Evolutionary conservation across 2,797 vertebrate species (phyloP).

Genomic region (Hemitrygon akajei): DNA sequence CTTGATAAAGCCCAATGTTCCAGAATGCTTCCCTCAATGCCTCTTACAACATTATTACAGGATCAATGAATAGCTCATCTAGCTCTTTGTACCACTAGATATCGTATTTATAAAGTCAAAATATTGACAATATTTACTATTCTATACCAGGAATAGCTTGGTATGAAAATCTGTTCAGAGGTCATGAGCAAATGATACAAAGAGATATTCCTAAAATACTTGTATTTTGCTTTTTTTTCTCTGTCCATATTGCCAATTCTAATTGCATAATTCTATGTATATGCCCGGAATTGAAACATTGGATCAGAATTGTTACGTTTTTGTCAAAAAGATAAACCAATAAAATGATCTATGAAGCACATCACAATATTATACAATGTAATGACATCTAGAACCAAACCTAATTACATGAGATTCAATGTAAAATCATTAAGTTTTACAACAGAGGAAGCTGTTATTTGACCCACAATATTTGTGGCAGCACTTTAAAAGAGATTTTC

Average conservation of each 20-base stretch:
- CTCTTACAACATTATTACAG: background rate
- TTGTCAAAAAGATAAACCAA: background rate
- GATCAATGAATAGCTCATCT: background rate
- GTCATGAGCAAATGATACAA: background rate
- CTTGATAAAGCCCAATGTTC: background rate
- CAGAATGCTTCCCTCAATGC: background rate
- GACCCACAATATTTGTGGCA: background rate
- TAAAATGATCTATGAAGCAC: background rate
- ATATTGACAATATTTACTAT: background rate
- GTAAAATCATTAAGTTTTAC: background rate
- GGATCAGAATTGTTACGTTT: background rate
- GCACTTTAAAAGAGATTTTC: background rate
- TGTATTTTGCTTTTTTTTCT: background rate
- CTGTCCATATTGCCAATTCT: background rate
- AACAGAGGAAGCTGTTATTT: background rate
- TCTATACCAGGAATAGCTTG: background rate
- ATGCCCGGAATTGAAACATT: background rate
- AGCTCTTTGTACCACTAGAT: background rate
- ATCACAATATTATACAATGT: background rate
- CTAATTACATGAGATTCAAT: background rate
- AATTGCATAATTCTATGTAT: background rate
- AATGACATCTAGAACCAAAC: background rate
- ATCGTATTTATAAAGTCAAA: background rate
- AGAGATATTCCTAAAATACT: background rate
- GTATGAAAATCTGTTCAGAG: background rate